A percentile compares a stretch with the other conserved stretches of the same genome.
Evolutionary conservation across 2,888 invertebrate genomes (phyloP).

Genomic region (Synanthedon tipuliformis): DNA sequence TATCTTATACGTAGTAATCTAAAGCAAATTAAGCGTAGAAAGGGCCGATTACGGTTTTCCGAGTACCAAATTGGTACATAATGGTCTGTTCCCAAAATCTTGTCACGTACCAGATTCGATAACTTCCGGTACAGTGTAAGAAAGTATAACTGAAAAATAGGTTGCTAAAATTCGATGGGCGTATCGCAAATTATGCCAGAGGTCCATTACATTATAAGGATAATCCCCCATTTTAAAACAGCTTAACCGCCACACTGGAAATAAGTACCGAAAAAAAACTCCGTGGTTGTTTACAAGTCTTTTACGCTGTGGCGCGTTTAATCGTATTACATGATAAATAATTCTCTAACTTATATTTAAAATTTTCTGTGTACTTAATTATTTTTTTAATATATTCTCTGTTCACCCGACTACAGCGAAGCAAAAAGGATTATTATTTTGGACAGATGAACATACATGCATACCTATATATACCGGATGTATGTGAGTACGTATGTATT

Average conservation of each 20-base stretch:
- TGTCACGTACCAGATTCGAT: background rate
- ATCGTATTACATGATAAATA: too few species aligned
- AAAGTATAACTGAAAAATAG: background rate
- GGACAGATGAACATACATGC: too few species aligned
- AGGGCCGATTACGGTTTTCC: background rate
- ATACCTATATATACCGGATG: too few species aligned
- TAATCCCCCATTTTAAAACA: constrained; percentile 8
- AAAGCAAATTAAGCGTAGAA: background rate
- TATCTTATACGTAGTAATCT: too few species aligned
- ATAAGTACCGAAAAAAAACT: background rate
- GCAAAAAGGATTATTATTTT: too few species aligned
- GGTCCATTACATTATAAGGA: constrained; percentile 7
- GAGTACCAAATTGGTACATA: background rate
- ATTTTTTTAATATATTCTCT: too few species aligned
- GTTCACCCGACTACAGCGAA: too few species aligned
- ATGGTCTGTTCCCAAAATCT: background rate
- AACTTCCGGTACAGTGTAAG: background rate
- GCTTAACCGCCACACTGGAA: constrained; percentile 3
- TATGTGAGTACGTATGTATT: too few species aligned
- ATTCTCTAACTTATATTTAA: too few species aligned
- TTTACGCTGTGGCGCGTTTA: too few species aligned
- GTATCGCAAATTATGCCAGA: constrained; percentile 2
- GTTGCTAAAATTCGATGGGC: constrained; percentile 1
- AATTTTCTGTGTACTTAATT: too few species aligned
- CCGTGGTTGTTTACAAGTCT: too few species aligned